phyloP scores from a whole-genome alignment of 2,113 vertebrate genomes.

The Callocephalon fimbriatum region DNA sequence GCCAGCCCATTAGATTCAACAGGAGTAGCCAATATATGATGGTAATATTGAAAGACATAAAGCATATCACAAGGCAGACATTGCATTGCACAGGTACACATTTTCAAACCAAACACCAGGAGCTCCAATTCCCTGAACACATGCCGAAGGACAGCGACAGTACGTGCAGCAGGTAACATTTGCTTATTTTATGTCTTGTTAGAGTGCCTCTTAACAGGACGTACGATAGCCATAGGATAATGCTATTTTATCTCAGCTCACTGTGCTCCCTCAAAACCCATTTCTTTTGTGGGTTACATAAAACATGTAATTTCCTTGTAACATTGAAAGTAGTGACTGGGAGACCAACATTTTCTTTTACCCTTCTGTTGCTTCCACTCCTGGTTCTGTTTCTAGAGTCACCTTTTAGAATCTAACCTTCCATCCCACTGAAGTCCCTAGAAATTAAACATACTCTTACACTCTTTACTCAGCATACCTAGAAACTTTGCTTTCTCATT shows the following conservation, averaged over 20 bases:
- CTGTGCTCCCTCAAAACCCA: not conserved
- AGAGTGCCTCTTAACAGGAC: not conserved
- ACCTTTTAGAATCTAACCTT: not conserved
- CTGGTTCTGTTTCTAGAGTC: not conserved
- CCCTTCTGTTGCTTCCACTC: not conserved
- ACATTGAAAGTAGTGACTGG: not conserved
- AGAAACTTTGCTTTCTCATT: not conserved
- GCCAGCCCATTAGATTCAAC: not conserved
- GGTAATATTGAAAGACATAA: not conserved
- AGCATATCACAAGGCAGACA: not conserved
- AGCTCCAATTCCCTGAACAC: not conserved
- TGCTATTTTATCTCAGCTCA: not conserved
- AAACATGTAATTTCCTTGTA: not conserved
- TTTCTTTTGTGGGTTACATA: not conserved
- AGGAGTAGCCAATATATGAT: rapidly evolving
- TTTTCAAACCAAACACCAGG: not conserved
- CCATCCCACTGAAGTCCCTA: not conserved
- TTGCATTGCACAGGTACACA: not conserved
- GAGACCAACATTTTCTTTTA: not conserved
- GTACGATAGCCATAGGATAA: rapidly evolving
- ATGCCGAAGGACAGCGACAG: not conserved
- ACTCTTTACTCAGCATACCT: not conserved
- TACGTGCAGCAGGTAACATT: not conserved
- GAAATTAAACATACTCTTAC: not conserved
- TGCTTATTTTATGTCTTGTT: not conserved